Conservation (phyloP, 2,888 invertebrate genomes). For the Choristoneura rosaceana region DNA sequence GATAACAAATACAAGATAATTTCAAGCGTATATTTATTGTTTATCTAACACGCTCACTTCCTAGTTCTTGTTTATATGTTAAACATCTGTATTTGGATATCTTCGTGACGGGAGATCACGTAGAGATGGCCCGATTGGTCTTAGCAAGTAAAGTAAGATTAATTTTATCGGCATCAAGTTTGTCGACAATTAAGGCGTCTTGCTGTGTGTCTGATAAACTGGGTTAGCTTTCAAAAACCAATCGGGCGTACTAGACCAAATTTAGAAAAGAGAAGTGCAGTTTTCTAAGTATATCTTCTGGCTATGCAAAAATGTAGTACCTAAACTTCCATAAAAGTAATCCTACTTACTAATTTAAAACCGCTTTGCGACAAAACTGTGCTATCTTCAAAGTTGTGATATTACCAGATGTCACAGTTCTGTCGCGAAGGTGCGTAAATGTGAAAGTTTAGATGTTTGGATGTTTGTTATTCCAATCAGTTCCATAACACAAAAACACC, state of each 20-base stretch:
- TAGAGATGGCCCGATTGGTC: constrained; percentile 18
- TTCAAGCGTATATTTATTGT: constrained; percentile 34
- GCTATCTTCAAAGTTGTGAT: no score
- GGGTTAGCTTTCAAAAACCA: neutral
- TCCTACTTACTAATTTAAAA: no score
- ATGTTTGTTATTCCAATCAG: no score
- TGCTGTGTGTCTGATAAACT: neutral
- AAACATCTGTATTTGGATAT: constrained; percentile 36
- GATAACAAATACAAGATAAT: constrained; percentile 41
- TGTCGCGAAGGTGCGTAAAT: no score
- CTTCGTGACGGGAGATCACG: constrained; percentile 37
- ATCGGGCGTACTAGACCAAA: neutral
- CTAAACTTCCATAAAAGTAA: no score
- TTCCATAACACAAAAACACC: no score
- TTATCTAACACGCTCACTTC: constrained; percentile 32
- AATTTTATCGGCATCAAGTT: constrained; percentile 10
- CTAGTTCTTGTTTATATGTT: constrained; percentile 32
- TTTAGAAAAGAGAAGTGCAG: neutral
- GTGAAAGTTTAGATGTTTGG: no score
- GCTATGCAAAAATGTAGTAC: no score
- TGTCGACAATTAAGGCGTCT: neutral
- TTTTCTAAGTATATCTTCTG: no score
- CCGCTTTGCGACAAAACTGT: no score
- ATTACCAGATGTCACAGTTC: no score
- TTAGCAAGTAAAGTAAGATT: constrained; percentile 4